Base-by-base conservation (phyloP, 2,888 invertebrate genomes). In the Yponomeuta sedellus region DNA sequence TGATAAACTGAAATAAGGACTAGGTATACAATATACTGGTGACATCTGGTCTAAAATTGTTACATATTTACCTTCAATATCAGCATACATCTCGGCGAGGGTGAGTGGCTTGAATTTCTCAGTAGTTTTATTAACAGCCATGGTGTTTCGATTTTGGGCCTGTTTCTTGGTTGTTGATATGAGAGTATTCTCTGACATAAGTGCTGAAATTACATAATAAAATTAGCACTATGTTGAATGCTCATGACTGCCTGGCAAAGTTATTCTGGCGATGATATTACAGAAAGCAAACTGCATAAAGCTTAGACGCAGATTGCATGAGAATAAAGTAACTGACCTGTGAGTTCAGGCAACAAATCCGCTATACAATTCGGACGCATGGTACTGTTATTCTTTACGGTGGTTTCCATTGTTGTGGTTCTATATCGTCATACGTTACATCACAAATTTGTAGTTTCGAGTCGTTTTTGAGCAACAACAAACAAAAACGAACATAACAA, bases 101-200 rank as follows among this genome's bases (percentile, higher is more conserved):
- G 84, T 86, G 67, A 86, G 70, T 1, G 87, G 86, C 70, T 80
- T 85, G 0, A 75, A 11, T 69, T 83, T 86, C 64, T 80, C 83
- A 52, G 78, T 66, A 12, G 84, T 85, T 3, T 73, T 75, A n/a
- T 78, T 74, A 10, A 75, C 72, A 12, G 70, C 71, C 22, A 76
- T 73, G 2, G 78, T 81, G 10, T 72, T 69, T 6, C 39, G 64
- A 16, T 58, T 58, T 4, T 80, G 75, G 16, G 81, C 77, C 64
- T 82, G 75, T 67, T 87, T 88, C 68, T 76, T 80, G 2, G 74
- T 77, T 8, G 84, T 83, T 16, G 83, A 72, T 10, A 73, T 74
- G 40, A 81, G 75, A 12, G 75, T 71, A 64, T 85, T 79, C 69
- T 81, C 79, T 0, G 86, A 73, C 56, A 86, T 59, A 63, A 87